Evolutionary conservation across 2,888 invertebrate species (phyloP), one percentile per base, ranked within the genome.

Genomic region (Catocala sponsa): DNA sequence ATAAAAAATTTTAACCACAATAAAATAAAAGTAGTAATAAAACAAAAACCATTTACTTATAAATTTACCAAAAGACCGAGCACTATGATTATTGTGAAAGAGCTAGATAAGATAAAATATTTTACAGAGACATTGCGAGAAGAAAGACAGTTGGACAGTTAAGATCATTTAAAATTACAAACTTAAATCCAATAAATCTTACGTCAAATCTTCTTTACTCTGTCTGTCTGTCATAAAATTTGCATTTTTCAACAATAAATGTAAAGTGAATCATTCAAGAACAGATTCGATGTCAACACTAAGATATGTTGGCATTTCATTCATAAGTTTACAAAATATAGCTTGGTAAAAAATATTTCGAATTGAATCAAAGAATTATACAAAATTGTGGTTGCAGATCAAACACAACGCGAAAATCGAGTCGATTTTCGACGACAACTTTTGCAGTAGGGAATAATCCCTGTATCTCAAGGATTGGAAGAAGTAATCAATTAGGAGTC

Each of bases 161-260:
- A 7, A 46, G 35, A 15, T 9, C 15, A 53, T 42, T 58, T 32
- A 47, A 66, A 59, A 74, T 67, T 63, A 72, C 52, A 74, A 78
- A 65, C 59, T 65, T 43, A 72, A 65, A 75, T 68, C n/a, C 42
- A 55, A 78, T 75, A 75, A 78, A 78, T 75, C 65, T 65, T 63
- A 12, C 49, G 43, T 54, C 59, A 49, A 65, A 63, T 55, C 56
- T 65, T 75, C 52, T 56, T 58, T 53, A 58, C 53, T 41, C 59
- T 63, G 57, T 72, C 76, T 46, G 49, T 68, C 48, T 68, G 56
- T 59, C 66, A 76, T 78, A 75, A 75, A 75, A 75, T 75, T 75
- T 55, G 63, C 79, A 75, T 75, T 63, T 75, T 72, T 58, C 63
- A 75, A 72, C 62, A 72, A 75, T 78, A 78, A 75, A 78, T 74